These are phyloP conservation scores for Drosophila arizonae DNA, from an alignment of 1,140 invertebrate species.

Conservation along the genomic window DNA sequence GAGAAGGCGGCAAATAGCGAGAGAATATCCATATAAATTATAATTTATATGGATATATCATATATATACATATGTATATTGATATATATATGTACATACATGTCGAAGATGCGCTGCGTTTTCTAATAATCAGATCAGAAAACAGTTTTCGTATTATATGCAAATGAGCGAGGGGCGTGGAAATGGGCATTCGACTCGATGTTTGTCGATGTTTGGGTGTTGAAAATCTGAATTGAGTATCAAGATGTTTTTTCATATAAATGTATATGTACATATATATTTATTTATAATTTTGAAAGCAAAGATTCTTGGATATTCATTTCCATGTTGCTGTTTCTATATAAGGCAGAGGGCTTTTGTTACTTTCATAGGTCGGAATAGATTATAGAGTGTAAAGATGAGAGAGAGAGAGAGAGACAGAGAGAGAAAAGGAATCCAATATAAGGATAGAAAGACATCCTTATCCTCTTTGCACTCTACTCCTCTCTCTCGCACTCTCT, in stretches of 20 bases:
- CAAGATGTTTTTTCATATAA: slow-evolving; percentile 4
- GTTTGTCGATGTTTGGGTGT: slow-evolving; percentile 2
- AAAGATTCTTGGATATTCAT: no score
- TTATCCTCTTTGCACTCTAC: no score
- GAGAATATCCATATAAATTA: neutral
- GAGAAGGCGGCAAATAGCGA: neutral
- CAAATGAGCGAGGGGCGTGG: slow-evolving; percentile 7
- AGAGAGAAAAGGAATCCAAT: no score
- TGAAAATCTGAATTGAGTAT: slow-evolving; percentile 20
- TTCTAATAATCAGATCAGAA: slow-evolving; percentile 22
- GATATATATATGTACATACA: neutral
- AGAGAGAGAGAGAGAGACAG: no score
- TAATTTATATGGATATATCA: no score
- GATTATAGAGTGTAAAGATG: no score
- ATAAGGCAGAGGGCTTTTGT: no score
- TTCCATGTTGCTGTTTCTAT: no score
- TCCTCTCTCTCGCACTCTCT: no score
- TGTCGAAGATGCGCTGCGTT: slow-evolving; percentile 10
- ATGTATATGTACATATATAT: neutral
- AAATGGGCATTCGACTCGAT: slow-evolving; percentile 4
- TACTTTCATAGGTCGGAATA: no score
- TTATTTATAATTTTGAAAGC: neutral
- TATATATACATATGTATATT: no score
- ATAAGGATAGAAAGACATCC: no score
- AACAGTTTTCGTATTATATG: slow-evolving; percentile 11